Base-by-base conservation (phyloP, 2,888 invertebrate genomes). In the Gandaritis pyraliata region DNA sequence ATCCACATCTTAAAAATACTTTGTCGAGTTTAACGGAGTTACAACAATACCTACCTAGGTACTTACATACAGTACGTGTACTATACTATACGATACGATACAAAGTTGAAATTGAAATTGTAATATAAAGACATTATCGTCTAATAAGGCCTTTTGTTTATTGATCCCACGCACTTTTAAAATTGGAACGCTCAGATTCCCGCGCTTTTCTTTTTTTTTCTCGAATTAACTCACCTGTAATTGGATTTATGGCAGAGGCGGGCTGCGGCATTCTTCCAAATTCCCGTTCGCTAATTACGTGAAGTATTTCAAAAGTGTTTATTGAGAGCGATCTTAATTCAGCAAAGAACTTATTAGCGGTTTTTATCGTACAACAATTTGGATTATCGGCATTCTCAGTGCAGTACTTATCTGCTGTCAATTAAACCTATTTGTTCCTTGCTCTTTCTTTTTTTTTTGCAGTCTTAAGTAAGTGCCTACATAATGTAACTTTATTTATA, bases 221-320 rank as follows among this genome's bases (percentile, higher is more conserved):
- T 78, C 72, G 80, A 84, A 85, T 86, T 87, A 86, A 87, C 87
- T 88, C 83, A 81, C 75, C 73, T 83, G 81, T 88, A 86, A 88
- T 87, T 87, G 87, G 80, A 88, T 88, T 88, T 89, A 88, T 86
- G 61, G 61, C 64, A 57, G 52, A 66, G 69, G 72, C 68, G 50
- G 45, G 23, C 43, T 47, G 58, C 58, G 62, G 78, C 78, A 75
- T 82, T 80, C 81, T 81, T 79, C 76, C 80, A 74, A 83, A 83
- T 75, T 77, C 55, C 70, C 68, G 72, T 64, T 70, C 69, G 81
- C 89, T 90, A 90, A 90, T 89, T 87, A 87, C 77, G 81, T 16
- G 77, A 78, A 80, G 83, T 75, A 86, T 87, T 85, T 87, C 81
- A 84, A 85, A 80, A 76, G 82, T 82, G 80, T 86, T 87, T 86